Evolutionary conservation across 2,888 invertebrate genomes (phyloP).

Genomic region (Acrobasis consociella): DNA sequence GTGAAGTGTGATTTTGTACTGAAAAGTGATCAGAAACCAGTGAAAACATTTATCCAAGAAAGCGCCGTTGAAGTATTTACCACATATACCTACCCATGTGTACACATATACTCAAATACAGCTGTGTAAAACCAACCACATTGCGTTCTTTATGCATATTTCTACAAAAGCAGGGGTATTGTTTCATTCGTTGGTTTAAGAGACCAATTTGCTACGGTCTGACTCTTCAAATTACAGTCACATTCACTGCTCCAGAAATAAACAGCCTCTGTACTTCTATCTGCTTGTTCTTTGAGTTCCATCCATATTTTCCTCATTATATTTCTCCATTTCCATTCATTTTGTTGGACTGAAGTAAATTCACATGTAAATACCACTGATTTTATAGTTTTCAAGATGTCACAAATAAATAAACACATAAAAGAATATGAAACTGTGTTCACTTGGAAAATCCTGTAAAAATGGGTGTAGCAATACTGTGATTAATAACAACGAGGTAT

Average conservation of each 20-base stretch:
- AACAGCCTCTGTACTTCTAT: constrained; percentile 9
- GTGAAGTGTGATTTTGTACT: constrained; percentile 72
- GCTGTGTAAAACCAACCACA: constrained; percentile 45
- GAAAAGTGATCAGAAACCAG: constrained; percentile 77
- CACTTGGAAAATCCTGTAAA: constrained; percentile 55
- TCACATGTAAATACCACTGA: constrained; percentile 51
- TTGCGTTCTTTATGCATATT: constrained; percentile 32
- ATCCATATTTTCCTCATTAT: constrained; percentile 9
- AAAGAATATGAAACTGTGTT: constrained; percentile 50
- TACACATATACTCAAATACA: constrained; percentile 38
- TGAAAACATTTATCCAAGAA: constrained; percentile 64
- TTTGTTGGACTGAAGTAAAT: constrained; percentile 29
- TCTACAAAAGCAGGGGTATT: constrained; percentile 55
- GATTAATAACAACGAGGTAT: constrained; percentile 37
- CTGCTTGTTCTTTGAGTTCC: constrained; percentile 10
- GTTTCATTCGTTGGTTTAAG: constrained; percentile 27
- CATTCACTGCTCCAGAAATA: constrained; percentile 10
- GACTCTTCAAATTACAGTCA: constrained; percentile 17
- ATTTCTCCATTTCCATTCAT: constrained; percentile 28
- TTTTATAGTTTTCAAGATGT: constrained; percentile 54
- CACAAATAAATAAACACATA: constrained; percentile 63
- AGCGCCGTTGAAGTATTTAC: constrained; percentile 39
- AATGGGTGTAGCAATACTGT: constrained; percentile 59
- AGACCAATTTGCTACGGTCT: constrained; percentile 18
- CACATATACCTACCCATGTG: constrained; percentile 54